A percentile compares a stretch with the other conserved stretches of the same genome.
Evolutionary conservation across 2,113 vertebrate genomes (phyloP).

Genomic region (Grammomys dolichurus): DNA sequence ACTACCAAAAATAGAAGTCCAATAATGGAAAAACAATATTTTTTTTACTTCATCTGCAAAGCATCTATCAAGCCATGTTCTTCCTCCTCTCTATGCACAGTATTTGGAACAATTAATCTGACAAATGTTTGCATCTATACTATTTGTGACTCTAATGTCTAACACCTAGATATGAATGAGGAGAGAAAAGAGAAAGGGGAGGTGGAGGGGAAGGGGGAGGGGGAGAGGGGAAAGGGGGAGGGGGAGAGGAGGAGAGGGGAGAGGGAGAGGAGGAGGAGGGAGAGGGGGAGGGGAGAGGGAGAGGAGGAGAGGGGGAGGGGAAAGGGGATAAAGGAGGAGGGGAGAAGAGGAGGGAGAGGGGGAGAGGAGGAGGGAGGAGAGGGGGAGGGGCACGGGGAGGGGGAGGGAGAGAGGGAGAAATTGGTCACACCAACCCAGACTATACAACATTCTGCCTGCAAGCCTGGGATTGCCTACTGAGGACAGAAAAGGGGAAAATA

Average conservation of each 20-base stretch:
- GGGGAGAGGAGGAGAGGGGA: no score
- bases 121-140: constrained; percentile 19
- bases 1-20: neutral
- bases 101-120: neutral
- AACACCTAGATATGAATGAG: neutral
- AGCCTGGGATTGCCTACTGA: constrained; percentile 1
- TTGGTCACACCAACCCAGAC: constrained; percentile 11
- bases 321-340: no score
- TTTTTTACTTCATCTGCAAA: neutral
- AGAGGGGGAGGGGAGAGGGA: fast-evolving
- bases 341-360: no score
- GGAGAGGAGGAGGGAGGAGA: no score
- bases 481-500: constrained; percentile 22
- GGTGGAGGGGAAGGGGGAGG: no score
- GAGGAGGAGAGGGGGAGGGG: no score
- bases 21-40: neutral
- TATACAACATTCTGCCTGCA: constrained; percentile 28
- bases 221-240: no score
- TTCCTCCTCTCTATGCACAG: neutral
- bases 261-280: no score
- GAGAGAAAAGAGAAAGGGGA: no score
- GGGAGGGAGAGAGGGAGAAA: no score
- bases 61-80: neutral
- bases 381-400: no score
- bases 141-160: neutral